phyloP scores from a whole-genome alignment of 2,113 vertebrate species.

The Takifugu bimaculatus region DNA sequence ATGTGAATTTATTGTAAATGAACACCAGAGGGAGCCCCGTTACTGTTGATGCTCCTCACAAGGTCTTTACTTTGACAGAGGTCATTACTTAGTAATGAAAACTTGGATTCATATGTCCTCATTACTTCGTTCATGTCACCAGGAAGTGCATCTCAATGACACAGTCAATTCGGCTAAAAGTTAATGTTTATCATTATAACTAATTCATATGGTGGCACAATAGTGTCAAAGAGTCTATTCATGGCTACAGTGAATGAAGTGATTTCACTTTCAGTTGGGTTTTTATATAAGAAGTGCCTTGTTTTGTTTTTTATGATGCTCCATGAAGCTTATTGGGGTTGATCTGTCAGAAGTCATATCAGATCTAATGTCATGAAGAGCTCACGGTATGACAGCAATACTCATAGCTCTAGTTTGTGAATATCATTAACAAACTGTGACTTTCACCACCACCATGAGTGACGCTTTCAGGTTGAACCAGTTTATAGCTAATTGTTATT shows the following conservation, averaged over 20 bases:
- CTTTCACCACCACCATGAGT: constrained; percentile 16
- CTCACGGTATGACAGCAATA: too few species aligned
- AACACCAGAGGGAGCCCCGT: constrained; percentile 62
- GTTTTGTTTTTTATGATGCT: too few species aligned
- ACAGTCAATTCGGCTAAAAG: background rate
- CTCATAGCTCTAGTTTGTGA: too few species aligned
- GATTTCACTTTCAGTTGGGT: too few species aligned
- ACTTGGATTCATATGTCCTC: background rate
- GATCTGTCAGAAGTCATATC: too few species aligned
- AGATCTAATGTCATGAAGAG: too few species aligned
- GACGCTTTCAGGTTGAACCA: constrained; percentile 10
- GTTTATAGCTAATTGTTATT: constrained; percentile 6
- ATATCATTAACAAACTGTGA: too few species aligned
- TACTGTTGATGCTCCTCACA: constrained; percentile 13
- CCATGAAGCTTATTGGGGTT: too few species aligned
- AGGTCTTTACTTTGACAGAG: background rate
- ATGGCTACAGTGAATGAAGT: background rate
- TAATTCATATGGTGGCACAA: too few species aligned
- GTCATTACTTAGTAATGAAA: background rate
- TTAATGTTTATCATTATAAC: background rate
- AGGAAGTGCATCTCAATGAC: background rate
- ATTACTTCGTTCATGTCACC: background rate
- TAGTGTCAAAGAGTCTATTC: background rate
- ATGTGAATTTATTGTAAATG: background rate
- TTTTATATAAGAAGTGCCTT: too few species aligned